A percentile compares a stretch with the other conserved stretches of the same genome.
Conservation (phyloP, 2,888 invertebrate species). For the Apamea epomidion region DNA sequence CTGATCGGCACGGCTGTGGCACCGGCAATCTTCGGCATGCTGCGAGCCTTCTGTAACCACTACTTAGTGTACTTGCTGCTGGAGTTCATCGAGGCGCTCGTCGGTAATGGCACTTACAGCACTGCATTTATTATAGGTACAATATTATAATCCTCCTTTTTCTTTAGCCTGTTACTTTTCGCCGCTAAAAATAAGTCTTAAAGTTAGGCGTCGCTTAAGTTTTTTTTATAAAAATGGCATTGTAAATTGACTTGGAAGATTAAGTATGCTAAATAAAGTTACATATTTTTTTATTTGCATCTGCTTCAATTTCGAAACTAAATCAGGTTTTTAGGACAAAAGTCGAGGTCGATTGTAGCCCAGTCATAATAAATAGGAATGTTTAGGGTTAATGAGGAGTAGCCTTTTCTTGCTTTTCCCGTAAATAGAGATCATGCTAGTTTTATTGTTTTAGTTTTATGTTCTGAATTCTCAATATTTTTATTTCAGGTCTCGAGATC, state of each 20-base stretch:
- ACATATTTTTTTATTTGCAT: neutral
- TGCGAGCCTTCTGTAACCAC: constrained; percentile 74
- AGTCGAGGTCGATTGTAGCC: neutral
- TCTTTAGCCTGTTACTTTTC: neutral
- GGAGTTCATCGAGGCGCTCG: constrained; percentile 81
- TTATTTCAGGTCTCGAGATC: constrained; percentile 91
- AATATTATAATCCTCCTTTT: neutral
- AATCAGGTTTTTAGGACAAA: neutral
- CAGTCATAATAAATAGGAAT: neutral
- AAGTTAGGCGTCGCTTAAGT: neutral
- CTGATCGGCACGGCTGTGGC: constrained; percentile 89
- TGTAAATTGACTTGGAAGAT: neutral
- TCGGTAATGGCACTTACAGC: constrained; percentile 83
- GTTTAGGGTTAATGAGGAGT: neutral
- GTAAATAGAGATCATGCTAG: neutral
- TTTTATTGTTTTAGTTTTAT: neutral
- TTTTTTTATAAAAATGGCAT: neutral
- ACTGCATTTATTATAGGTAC: constrained; percentile 88
- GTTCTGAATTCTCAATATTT: neutral
- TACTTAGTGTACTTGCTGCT: constrained; percentile 79
- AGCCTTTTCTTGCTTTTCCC: neutral
- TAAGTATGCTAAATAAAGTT: neutral
- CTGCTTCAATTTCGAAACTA: neutral
- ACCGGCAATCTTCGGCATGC: constrained; percentile 87
- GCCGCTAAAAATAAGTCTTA: neutral